A percentile compares a stretch with the other conserved stretches of the same genome.
phyloP scores from a whole-genome alignment of 2,113 vertebrate species.

The Prionailurus viverrinus region DNA sequence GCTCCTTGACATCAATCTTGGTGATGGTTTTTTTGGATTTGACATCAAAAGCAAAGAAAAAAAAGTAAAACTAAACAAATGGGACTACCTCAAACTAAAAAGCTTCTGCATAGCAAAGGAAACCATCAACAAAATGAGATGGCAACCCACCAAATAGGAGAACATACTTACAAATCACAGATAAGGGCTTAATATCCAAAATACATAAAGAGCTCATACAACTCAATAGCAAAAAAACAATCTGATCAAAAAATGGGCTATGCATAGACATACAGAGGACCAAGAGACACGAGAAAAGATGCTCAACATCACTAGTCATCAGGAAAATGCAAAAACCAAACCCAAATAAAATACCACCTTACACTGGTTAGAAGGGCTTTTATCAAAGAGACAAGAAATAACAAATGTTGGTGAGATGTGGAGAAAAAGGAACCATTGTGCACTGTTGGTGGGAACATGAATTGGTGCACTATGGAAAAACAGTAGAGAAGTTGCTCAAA shows the following conservation, averaged over 20 bases:
- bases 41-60: background rate
- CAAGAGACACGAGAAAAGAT: background rate
- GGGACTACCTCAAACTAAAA: background rate
- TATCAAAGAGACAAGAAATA: background rate
- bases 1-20: background rate
- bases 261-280: background rate
- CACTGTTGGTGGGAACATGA: background rate
- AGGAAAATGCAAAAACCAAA: background rate
- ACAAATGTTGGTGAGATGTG: background rate
- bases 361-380: background rate
- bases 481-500: background rate
- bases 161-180: background rate
- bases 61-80: background rate
- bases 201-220: background rate
- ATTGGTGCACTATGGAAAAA: background rate
- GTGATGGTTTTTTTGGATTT: background rate
- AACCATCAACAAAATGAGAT: background rate
- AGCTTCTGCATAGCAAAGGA: background rate
- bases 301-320: background rate
- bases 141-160: background rate
- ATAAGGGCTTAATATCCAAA: background rate
- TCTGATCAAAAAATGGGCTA: background rate
- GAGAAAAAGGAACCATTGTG: background rate
- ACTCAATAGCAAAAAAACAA: background rate
- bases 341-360: background rate